phyloP scores from a whole-genome alignment of 2,888 invertebrate species.

The Gortyna flavago region DNA sequence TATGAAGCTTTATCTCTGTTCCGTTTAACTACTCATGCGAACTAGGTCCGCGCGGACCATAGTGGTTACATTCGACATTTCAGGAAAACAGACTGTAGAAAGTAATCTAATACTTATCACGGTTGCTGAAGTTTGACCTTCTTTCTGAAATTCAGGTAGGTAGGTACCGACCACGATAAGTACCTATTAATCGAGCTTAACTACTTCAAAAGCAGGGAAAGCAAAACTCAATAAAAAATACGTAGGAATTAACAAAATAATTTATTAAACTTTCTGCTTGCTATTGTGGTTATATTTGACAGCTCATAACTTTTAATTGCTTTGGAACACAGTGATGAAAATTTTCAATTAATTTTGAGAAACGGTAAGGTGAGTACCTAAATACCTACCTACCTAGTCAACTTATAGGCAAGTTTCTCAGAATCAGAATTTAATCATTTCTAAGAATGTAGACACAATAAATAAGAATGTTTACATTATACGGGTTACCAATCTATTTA shows the following conservation, averaged over 20 bases:
- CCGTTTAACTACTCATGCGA: too few species aligned
- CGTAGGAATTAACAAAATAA: constrained; percentile 10
- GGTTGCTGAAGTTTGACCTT: neutral
- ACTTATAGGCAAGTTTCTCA: too few species aligned
- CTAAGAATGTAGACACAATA: too few species aligned
- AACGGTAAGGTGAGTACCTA: too few species aligned
- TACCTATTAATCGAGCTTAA: neutral
- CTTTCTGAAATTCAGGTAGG: neutral
- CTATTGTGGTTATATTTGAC: constrained; percentile 1
- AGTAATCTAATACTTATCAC: constrained; percentile 13
- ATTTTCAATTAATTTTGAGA: neutral
- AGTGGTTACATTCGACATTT: too few species aligned
- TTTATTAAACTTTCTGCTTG: constrained; percentile 1
- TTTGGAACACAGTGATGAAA: neutral
- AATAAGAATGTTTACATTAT: neutral
- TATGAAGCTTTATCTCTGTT: too few species aligned
- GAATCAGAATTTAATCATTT: too few species aligned
- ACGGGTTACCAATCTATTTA: neutral
- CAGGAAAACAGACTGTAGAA: neutral
- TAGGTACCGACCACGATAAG: neutral
- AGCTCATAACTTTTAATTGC: constrained; percentile 15
- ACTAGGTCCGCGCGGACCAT: too few species aligned
- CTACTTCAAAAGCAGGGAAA: neutral
- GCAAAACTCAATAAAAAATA: neutral
- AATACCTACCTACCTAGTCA: too few species aligned